Percentiles rank a stretch among this genome's conserved stretches.
Conservation (phyloP, 1,140 invertebrate species). For the Laupala kohalensis region DNA sequence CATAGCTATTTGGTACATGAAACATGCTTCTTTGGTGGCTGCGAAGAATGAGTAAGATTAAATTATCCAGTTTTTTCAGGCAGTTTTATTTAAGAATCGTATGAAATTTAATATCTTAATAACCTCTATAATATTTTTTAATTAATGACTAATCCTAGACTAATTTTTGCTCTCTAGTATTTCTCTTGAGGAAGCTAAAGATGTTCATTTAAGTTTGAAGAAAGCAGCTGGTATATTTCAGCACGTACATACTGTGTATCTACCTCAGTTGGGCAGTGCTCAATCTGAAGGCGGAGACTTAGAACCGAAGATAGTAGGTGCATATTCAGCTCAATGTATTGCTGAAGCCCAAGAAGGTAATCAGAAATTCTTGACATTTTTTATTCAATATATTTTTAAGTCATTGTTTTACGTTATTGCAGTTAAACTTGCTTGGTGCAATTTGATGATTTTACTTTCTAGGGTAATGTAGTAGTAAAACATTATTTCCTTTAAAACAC, state of each 20-base stretch:
- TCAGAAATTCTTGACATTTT: neutral
- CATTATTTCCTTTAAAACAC: too few species aligned
- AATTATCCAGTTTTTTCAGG: neutral
- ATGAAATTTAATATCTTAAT: too few species aligned
- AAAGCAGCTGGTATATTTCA: conserved; percentile 52
- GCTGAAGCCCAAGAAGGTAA: conserved; percentile 62
- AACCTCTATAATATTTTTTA: neutral
- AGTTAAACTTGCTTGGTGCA: too few species aligned
- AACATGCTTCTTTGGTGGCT: conserved; percentile 53
- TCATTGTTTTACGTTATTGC: too few species aligned
- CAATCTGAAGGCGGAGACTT: conserved; percentile 41
- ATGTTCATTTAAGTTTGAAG: conserved; percentile 48
- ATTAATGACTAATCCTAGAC: neutral
- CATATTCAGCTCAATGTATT: conserved; percentile 52
- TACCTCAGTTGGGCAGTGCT: conserved; percentile 33
- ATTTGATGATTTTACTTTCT: too few species aligned
- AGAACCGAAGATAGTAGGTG: conserved; percentile 44
- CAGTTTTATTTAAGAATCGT: neutral
- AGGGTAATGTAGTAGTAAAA: too few species aligned
- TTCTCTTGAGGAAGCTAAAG: conserved; percentile 52
- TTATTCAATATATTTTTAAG: too few species aligned
- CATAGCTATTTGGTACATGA: conserved; percentile 54
- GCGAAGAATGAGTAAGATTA: conserved; percentile 46
- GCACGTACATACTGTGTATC: conserved; percentile 32
- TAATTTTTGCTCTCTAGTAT: conserved; percentile 29